Evolutionary conservation across 2,113 vertebrate genomes (phyloP), one percentile per base, ranked within the genome.

Genomic region (Lampris incognitus): DNA sequence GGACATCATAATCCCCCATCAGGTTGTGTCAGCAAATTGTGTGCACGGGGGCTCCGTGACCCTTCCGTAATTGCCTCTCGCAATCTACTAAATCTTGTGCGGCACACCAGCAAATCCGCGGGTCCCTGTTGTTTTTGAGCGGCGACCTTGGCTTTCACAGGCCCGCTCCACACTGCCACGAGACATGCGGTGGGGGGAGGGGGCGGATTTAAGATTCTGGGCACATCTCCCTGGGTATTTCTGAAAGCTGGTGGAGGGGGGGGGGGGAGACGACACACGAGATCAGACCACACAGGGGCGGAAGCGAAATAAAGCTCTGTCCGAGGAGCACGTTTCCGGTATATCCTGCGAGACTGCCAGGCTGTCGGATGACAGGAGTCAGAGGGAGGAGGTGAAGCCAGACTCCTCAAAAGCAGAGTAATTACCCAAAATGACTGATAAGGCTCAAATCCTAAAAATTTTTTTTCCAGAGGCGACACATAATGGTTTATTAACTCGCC

Each of bases 1-100:
- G 86, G 84, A 24, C 80, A 87, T 91, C 86, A 85, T 92, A 92
- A 92, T 92, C 89, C 90, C 24, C 80, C 88, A 91, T 91, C 88
- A 91, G 89, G 87, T 91, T 85, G 73, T 83, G 78, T 83, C 64
- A 76, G 83, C 83, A 89, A 87, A 90, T 73, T 85, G 69, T 84
- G 71, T 49, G 78, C 81, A 80, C 48, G 42, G 70, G 24, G 77
- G 81, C 72, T 83, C 73, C 56, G 69, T 65, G 61, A 88, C 87
- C 79, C 59, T 0, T 8, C 77, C 72, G 87, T 93, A 92, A 93
- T 92, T 91, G 85, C 87, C 82, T 92, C 74, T 78, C 60, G 56
- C 83, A 85, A 85, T 90, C 82, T 81, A 76, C 41, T 86, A 91
- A 91, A 92, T 92, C 87, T 90, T 85, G 55, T 75, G 81, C 83